A percentile compares a stretch with the other conserved stretches of the same genome.
phyloP scores from a whole-genome alignment of 2,113 vertebrate genomes.

The Anguilla rostrata region DNA sequence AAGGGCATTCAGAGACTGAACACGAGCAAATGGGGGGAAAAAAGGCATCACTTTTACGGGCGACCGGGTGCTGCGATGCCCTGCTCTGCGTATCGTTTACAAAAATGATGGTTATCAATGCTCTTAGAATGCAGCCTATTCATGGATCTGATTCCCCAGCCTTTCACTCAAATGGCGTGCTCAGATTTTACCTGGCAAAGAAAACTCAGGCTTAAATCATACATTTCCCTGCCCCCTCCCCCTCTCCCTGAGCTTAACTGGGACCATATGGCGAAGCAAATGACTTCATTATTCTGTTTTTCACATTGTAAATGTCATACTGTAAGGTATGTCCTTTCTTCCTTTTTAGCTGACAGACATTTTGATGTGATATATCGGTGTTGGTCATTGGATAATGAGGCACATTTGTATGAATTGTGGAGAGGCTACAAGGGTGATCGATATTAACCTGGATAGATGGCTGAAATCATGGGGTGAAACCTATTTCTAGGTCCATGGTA shows the following conservation, averaged over 20 bases:
- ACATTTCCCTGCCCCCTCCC: not conserved
- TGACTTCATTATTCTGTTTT: constrained; percentile 16
- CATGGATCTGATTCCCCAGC: not conserved
- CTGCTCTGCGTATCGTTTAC: not conserved
- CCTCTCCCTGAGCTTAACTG: too few species aligned
- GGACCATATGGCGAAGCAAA: constrained; percentile 11
- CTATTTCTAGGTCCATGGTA: not conserved
- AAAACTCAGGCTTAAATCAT: not conserved
- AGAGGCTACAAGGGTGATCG: constrained; percentile 56
- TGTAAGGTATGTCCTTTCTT: constrained; percentile 50
- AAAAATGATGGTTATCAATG: not conserved
- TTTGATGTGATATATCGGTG: constrained; percentile 55
- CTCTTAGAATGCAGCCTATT: not conserved
- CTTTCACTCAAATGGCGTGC: not conserved
- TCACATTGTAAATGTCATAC: constrained; percentile 22
- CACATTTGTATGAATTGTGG: constrained; percentile 50
- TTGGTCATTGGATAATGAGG: constrained; percentile 56
- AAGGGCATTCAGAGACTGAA: not conserved
- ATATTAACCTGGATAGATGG: constrained; percentile 51
- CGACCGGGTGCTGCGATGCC: not conserved
- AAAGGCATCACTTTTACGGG: not conserved
- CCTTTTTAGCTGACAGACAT: constrained; percentile 58
- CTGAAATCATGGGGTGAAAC: constrained; percentile 34
- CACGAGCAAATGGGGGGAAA: not conserved
- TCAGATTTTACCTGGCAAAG: not conserved